Evolutionary conservation across 1,140 invertebrate genomes (phyloP).

Genomic region (Neotoxoptera formosana): DNA sequence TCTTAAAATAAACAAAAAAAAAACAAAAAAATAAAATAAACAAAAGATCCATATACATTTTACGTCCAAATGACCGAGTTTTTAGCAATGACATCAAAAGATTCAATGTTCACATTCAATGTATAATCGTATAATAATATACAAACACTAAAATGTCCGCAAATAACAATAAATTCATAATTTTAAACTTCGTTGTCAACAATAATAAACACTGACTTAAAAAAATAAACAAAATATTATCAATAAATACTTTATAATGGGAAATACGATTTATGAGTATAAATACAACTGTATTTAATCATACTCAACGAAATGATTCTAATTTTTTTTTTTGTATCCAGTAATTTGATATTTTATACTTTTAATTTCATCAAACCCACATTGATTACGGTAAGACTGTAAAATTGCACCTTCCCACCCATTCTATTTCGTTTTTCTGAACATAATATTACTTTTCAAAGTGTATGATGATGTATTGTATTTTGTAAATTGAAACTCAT

Average conservation of each 20-base stretch:
- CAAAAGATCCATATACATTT: not conserved
- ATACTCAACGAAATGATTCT: not conserved
- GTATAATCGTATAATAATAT: not conserved
- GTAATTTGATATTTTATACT: not conserved
- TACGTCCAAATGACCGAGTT: not conserved
- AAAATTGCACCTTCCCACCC: not conserved
- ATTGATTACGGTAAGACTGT: not conserved
- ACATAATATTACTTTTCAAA: not conserved
- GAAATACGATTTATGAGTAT: not conserved
- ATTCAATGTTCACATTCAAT: not conserved
- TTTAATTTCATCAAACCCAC: not conserved
- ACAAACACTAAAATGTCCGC: not conserved
- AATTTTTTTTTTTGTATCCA: not conserved
- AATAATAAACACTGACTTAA: not conserved
- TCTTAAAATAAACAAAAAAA: not conserved
- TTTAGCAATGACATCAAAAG: not conserved
- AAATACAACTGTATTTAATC: not conserved
- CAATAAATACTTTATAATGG: not conserved
- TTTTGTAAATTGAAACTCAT: too few species aligned
- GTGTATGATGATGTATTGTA: not conserved
- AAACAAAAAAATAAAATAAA: too few species aligned
- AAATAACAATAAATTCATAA: not conserved
- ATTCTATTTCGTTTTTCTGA: not conserved
- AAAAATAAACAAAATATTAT: not conserved
- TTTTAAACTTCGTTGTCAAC: not conserved